Evolutionary conservation across 2,113 vertebrate genomes (phyloP), one percentile per base, ranked within the genome.

Genomic region (Tursiops truncatus): DNA sequence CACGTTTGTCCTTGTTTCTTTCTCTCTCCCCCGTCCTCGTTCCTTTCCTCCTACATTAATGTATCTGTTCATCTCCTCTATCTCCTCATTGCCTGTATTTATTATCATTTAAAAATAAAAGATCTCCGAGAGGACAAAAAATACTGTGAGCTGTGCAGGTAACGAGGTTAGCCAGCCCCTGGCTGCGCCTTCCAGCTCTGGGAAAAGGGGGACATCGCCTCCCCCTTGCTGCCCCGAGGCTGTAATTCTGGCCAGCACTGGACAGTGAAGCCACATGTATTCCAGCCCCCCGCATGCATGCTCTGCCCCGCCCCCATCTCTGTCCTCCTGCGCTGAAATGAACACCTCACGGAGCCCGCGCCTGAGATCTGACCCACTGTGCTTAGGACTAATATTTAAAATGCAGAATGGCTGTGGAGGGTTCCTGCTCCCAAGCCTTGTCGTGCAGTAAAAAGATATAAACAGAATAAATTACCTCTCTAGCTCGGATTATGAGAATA

Each of bases 391-490:
- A 98, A 98, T 98, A 98, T 98, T 98, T 98, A 98, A 99, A 98
- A 99, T 98, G 98, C 98, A 98, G 98, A 98, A 98, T 97, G 98
- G 92, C 97, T 97, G 97, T 68, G 97, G 96, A 98, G 95, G 68
- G 85, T 31, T n/a, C 93, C 94, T 58, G 87, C 97, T 80, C 68
- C 15, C 1, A 15, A 58, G 3, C 13, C 97, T 97, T 93, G 94
- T 96, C 98, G 97, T 97, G 98, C 98, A 98, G 98, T 97, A 98
- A 98, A 98, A 97, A 98, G 98, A 98, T 98, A 98, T 98, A 98
- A 99, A 98, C 98, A 98, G 98, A 98, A 98, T 98, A 98, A 98
- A 99, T 98, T 98, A 98, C 98, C 97, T 98, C 97, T 97, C 97
- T 94, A 79, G 3, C 21, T 94, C 96, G 70, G 97, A 98, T 98